Evolutionary conservation across 1,140 invertebrate species (phyloP).

Genomic region (Pachyrhynchus sulphureomaculatus): DNA sequence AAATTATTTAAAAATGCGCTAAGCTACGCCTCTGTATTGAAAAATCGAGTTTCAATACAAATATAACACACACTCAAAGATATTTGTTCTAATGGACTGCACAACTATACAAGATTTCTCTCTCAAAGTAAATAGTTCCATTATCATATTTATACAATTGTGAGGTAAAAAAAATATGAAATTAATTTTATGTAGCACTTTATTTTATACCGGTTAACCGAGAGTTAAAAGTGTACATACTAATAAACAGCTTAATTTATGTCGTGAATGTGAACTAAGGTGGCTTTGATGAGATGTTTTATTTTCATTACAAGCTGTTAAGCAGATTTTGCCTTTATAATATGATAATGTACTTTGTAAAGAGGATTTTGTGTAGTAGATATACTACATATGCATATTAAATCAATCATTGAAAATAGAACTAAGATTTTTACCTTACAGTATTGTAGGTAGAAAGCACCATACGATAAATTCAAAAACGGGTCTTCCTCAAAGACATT

Average conservation of each 20-base stretch:
- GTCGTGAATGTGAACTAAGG: background rate
- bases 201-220: constrained; percentile 19
- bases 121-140: constrained; percentile 19
- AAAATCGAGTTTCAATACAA: background rate
- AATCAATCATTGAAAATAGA: too few species aligned
- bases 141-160: constrained; percentile 29
- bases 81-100: constrained; percentile 25
- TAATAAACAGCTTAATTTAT: constrained; percentile 20
- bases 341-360: too few species aligned
- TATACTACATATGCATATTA: too few species aligned
- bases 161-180: constrained; percentile 7
- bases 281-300: constrained; percentile 20
- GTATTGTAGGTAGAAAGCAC: too few species aligned
- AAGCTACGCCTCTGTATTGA: constrained; percentile 10
- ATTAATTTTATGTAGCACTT: constrained; percentile 18
- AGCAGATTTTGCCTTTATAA: background rate
- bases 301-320: constrained; percentile 16
- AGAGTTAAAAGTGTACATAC: constrained; percentile 6
- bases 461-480: too few species aligned
- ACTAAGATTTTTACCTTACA: too few species aligned
- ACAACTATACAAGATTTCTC: constrained; percentile 26
- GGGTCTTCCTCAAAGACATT: too few species aligned
- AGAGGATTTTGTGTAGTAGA: too few species aligned
- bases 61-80: constrained; percentile 7
- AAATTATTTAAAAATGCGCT: background rate